Evolutionary conservation across 2,113 vertebrate genomes (phyloP), one percentile per base, ranked within the genome.

Genomic region (Sebastes fasciatus): DNA sequence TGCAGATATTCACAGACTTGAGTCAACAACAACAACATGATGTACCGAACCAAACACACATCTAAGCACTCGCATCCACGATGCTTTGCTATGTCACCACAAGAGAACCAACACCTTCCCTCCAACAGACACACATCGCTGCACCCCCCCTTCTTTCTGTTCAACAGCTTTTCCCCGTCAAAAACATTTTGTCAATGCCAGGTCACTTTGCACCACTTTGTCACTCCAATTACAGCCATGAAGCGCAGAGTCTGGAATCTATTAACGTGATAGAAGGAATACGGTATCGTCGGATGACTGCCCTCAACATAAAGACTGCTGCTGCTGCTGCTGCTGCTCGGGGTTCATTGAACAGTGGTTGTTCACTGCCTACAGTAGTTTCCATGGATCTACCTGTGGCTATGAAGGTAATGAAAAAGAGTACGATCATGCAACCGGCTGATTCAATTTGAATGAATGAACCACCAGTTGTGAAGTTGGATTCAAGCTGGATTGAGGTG

Each of bases 161-260:
- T 79, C 13, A 23, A 86, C 91, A 89, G 80, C 78, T 76, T 85
- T 66, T 73, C 72, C 26, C 74, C 14, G 49, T 91, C 85, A 80
- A 49, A 86, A 77, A 67, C 73, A 68, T 86, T 88, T 84, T 63
- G 71, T 86, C 88, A 91, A 26, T 57, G 82, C 86, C 83, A 66
- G 67, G 74, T 86, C 83, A 84, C 65, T 79, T 86, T 67, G 70
- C 79, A 52, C 65, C 76, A 76, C 61, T 83, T 86, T 88, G 88
- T 88, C 86, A 88, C 79, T 83, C 34, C 85, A 79, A 75, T 89
- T 80, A 86, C 48, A 65, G 48, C 74, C 74, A 68, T 84, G 52
- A 75, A 70, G 70, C 16, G 12, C 58, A 21, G 52, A 79, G 83
- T 34, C 71, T 84, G 55, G 58, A 89, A 60, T 86, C 73, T 67